A percentile compares a stretch with the other conserved stretches of the same genome.
These are phyloP conservation scores for Rattus rattus DNA, from an alignment of 2,113 vertebrate genomes.

Conservation along the genomic window DNA sequence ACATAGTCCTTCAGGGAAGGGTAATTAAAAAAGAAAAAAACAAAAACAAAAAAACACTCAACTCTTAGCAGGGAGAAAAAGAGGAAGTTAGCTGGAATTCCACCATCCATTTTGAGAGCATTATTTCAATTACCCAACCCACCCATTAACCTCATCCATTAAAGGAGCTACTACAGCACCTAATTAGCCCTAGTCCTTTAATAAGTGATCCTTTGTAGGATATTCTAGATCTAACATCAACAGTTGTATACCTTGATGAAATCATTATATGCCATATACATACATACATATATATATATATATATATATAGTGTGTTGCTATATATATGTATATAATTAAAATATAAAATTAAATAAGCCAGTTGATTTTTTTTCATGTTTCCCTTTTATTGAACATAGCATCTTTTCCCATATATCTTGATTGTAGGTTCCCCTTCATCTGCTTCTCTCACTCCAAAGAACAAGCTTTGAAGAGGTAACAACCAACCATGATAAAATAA, in stretches of 20 bases:
- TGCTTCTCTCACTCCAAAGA: not conserved
- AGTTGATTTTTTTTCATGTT: not conserved
- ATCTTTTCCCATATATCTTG: not conserved
- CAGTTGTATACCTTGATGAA: not conserved
- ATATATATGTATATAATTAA: not conserved
- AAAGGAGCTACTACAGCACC: not conserved
- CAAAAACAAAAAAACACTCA: not conserved
- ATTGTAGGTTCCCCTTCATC: not conserved
- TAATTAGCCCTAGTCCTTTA: not conserved
- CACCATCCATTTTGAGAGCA: not conserved
- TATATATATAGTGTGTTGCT: not conserved
- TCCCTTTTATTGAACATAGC: not conserved
- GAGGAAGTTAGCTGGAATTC: not conserved
- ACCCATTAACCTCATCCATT: not conserved
- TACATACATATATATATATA: not conserved
- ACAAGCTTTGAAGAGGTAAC: not conserved
- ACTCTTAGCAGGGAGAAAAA: not conserved
- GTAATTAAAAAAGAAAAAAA: too few relatives aligned
- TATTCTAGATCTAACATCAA: not conserved
- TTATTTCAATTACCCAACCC: not conserved
- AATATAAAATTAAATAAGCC: not conserved
- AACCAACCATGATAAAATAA: not conserved
- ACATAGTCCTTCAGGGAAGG: not conserved
- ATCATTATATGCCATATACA: not conserved
- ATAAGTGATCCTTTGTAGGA: not conserved